Conservation (phyloP, 2,113 vertebrate genomes). For the Ellobius talpinus region DNA sequence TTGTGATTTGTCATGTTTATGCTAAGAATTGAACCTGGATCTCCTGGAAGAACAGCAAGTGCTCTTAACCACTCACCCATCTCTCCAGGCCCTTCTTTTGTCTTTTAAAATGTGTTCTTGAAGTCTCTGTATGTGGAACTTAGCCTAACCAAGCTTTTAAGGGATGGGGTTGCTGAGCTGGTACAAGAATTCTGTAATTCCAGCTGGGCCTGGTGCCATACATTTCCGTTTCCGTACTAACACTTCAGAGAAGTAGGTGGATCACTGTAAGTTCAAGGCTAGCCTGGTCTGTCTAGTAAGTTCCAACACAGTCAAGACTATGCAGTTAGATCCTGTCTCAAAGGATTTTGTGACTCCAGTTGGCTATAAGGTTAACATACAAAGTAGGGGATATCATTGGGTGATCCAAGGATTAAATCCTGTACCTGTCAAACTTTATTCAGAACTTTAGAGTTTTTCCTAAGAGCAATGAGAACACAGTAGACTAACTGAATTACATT, state of each 20-base stretch:
- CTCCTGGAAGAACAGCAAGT: too few species aligned
- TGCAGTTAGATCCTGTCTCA: too few species aligned
- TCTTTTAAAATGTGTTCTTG: not conserved
- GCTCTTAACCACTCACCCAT: too few species aligned
- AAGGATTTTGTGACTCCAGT: not conserved
- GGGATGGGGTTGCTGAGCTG: not conserved
- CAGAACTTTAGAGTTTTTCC: slow-evolving; percentile 20
- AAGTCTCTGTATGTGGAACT: not conserved
- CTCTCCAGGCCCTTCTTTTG: not conserved
- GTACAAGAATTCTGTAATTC: slow-evolving; percentile 3
- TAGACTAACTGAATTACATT: not conserved
- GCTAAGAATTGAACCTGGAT: too few species aligned
- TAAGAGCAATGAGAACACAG: slow-evolving; percentile 8
- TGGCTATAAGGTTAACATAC: not conserved
- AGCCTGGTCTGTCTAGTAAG: too few species aligned
- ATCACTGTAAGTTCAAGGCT: too few species aligned
- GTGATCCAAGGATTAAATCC: not conserved
- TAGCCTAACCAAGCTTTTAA: not conserved
- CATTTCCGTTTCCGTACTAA: too few species aligned
- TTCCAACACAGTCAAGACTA: too few species aligned
- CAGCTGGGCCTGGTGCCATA: too few species aligned
- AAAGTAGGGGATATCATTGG: not conserved
- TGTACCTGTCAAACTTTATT: not conserved
- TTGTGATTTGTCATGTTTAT: too few species aligned
- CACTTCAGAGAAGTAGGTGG: too few species aligned